phyloP scores from a whole-genome alignment of 2,888 invertebrate species.

The Marronus borbonicus region DNA sequence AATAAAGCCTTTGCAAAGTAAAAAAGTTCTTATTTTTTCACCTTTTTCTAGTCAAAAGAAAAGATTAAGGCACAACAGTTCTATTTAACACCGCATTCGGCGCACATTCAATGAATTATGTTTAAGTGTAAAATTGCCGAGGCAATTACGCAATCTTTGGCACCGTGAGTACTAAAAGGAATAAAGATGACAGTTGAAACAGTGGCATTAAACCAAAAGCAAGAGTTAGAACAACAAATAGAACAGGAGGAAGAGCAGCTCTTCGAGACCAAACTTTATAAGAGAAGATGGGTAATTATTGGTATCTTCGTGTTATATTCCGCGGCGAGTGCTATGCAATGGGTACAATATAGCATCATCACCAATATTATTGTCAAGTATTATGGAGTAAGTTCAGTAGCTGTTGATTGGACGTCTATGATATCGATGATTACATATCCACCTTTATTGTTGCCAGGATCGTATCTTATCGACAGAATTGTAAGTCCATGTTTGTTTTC shows the following conservation, averaged over 20 bases:
- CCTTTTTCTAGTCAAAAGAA: neutral
- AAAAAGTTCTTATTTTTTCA: neutral
- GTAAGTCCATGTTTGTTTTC: constrained; percentile 72
- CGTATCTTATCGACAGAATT: constrained; percentile 92
- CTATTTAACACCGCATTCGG: neutral
- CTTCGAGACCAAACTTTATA: constrained; percentile 64
- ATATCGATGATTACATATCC: constrained; percentile 97
- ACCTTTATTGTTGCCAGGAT: constrained; percentile 94
- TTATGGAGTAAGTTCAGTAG: constrained; percentile 79
- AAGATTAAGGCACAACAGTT: neutral
- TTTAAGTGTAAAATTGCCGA: constrained; percentile 8
- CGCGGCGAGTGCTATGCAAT: constrained; percentile 93
- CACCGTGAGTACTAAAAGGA: neutral
- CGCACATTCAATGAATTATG: neutral
- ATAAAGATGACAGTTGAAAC: constrained; percentile 14
- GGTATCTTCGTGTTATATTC: constrained; percentile 90
- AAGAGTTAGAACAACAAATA: neutral
- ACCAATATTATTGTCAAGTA: constrained; percentile 85
- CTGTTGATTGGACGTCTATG: constrained; percentile 97
- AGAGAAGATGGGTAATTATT: constrained; percentile 87
- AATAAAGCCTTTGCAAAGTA: neutral
- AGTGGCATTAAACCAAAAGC: neutral
- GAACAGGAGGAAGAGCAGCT: neutral
- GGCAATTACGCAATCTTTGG: neutral
- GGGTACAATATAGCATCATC: constrained; percentile 96